phyloP scores from a whole-genome alignment of 2,797 vertebrate species.

The Amblyraja radiata region DNA sequence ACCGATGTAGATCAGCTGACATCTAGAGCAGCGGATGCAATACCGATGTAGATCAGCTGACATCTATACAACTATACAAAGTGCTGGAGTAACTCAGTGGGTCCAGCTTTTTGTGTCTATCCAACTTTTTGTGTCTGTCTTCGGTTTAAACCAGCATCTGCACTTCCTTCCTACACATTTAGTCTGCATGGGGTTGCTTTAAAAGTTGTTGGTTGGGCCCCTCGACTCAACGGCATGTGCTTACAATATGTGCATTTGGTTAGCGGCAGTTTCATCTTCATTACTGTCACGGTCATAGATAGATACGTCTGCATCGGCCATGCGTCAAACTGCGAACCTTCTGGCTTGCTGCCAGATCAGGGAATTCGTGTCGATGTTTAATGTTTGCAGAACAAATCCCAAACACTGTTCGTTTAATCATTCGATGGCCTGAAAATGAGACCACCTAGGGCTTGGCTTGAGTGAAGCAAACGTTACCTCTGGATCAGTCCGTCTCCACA shows the following conservation, averaged over 20 bases:
- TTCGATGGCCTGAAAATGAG: not conserved
- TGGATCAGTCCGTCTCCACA: constrained; percentile 93
- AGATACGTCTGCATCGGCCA: not conserved
- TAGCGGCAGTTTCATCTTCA: not conserved
- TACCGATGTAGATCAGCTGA: too few relatives aligned
- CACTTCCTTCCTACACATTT: too few relatives aligned
- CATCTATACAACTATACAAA: too few relatives aligned
- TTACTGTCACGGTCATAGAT: not conserved
- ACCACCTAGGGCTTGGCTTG: not conserved
- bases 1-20: too few relatives aligned
- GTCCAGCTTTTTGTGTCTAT: too few relatives aligned
- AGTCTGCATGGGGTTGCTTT: not conserved
- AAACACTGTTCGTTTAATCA: not conserved
- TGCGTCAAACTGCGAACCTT: not conserved
- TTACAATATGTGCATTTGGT: not conserved
- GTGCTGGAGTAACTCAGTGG: too few relatives aligned
- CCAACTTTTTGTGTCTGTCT: too few relatives aligned
- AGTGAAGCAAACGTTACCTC: constrained; percentile 63
- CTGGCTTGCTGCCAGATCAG: not conserved
- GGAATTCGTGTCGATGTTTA: not conserved
- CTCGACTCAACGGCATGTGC: not conserved
- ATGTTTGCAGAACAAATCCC: not conserved
- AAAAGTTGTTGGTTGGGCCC: not conserved
- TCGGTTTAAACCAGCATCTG: too few relatives aligned
- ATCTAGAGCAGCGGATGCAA: too few relatives aligned